A percentile compares a stretch with the other conserved stretches of the same genome.
phyloP scores from a whole-genome alignment of 2,888 invertebrate species.

The Pherbina coryleti region DNA sequence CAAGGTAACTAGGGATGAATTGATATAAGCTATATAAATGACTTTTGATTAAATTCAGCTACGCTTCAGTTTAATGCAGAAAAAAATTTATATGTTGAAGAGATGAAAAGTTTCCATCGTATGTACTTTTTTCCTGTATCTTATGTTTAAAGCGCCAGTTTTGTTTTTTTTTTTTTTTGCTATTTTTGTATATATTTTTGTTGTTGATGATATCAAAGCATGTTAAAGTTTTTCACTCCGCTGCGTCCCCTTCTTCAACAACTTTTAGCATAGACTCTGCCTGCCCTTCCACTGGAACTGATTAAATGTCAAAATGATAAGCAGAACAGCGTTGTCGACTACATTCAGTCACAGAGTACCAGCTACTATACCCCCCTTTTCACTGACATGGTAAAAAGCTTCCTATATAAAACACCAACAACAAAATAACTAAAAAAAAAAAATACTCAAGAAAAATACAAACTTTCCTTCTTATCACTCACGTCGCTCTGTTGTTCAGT shows the following conservation, averaged over 20 bases:
- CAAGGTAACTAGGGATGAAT: too few relatives aligned
- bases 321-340: conserved; percentile 10
- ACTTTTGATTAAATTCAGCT: too few relatives aligned
- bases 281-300: conserved; percentile 11
- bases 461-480: neutral
- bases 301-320: conserved; percentile 40
- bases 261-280: neutral
- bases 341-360: neutral
- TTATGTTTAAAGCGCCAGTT: neutral
- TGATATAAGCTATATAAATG: too few relatives aligned
- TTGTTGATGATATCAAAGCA: neutral
- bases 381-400: conserved; percentile 27
- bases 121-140: too few relatives aligned
- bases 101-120: too few relatives aligned
- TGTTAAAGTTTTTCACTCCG: conserved; percentile 29
- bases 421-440: neutral
- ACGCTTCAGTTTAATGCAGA: too few relatives aligned
- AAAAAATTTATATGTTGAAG: too few relatives aligned
- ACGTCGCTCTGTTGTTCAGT: neutral
- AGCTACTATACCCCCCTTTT: conserved; percentile 1
- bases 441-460: neutral
- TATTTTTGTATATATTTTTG: neutral
- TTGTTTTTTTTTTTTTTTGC: too few relatives aligned
- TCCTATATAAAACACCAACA: conserved; percentile 7
- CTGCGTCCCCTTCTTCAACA: neutral